Evolutionary conservation across 2,888 invertebrate species (phyloP), one percentile per base, ranked within the genome.

Genomic region (Nomada ruficornis): DNA sequence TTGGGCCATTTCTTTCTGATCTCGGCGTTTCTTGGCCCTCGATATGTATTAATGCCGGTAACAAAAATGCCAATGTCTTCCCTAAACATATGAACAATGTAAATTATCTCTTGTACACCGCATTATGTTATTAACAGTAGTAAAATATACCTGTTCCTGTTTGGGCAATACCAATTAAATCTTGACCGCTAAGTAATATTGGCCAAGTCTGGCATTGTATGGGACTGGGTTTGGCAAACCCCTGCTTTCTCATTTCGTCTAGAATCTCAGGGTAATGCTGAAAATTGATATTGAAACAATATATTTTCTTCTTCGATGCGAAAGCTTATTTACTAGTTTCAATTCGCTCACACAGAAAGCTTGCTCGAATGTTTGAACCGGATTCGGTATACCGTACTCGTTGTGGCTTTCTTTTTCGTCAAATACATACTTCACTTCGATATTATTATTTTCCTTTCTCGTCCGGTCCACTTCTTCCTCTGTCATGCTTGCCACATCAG

Each of bases 181-280:
- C 99, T 91, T 97, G 96, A 0, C 99, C 99, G 90, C 96, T 96
- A 59, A 99, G 94, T 0, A 99, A 95, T 80, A 99, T 95, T 1
- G 99, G 99, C 99, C 99, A 99, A 0, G 98, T 97, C 94, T 99
- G 98, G 80, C 96, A 95, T 94, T 99, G 98, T 89, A 99, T 98
- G 0, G 99, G 99, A 0, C 98, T 97, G 0, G 99, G 99, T 82
- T 95, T 95, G 36, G 94, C 93, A 92, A 99, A 99, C 0, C 96
- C 96, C 89, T 97, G 97, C 86, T 97, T 97, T 67, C 95, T 93
- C 64, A 99, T 97, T 94, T 98, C 97, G 0, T 94, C 94, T 84
- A 99, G 91, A 71, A 99, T 96, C 90, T 98, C 98, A 9, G 98
- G 98, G 93, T 97, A 98, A 73, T 96, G 93, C 82, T 95, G 26